phyloP scores from a whole-genome alignment of 1,140 invertebrate genomes.

The Drosophila bocqueti region DNA sequence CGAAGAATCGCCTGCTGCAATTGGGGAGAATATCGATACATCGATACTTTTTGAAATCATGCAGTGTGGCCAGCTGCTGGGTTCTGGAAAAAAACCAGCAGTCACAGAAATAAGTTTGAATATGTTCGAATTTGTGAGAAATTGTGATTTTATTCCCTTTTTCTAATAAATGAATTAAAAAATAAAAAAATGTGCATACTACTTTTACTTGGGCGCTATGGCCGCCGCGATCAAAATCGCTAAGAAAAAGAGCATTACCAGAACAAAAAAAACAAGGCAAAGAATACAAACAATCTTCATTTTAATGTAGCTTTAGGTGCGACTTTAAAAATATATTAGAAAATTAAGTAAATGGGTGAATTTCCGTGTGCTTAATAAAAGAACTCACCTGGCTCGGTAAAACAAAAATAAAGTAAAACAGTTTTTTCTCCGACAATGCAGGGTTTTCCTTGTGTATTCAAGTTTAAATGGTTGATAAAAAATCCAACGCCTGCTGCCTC shows the following conservation, averaged over 20 bases:
- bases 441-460: neutral
- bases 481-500: neutral
- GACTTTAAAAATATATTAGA: neutral
- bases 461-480: neutral
- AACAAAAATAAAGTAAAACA: neutral
- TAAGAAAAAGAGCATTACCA: neutral
- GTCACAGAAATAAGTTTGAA: neutral
- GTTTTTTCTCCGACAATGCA: neutral
- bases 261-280: neutral
- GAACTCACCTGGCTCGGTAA: neutral
- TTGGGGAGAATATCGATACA: slow-evolving; percentile 2
- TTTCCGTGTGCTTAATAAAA: neutral
- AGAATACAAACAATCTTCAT: slow-evolving; percentile 1
- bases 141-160: no score
- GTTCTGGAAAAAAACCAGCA: neutral
- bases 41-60: neutral
- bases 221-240: neutral
- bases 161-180: no score
- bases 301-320: neutral
- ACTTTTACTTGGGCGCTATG: neutral
- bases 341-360: no score
- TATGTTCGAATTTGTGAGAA: neutral
- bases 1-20: slow-evolving; percentile 9
- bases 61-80: neutral
- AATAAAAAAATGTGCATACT: no score